Percentiles rank a stretch among this genome's conserved stretches.
Conservation (phyloP, 2,888 invertebrate species). For the Agrotis puta region DNA sequence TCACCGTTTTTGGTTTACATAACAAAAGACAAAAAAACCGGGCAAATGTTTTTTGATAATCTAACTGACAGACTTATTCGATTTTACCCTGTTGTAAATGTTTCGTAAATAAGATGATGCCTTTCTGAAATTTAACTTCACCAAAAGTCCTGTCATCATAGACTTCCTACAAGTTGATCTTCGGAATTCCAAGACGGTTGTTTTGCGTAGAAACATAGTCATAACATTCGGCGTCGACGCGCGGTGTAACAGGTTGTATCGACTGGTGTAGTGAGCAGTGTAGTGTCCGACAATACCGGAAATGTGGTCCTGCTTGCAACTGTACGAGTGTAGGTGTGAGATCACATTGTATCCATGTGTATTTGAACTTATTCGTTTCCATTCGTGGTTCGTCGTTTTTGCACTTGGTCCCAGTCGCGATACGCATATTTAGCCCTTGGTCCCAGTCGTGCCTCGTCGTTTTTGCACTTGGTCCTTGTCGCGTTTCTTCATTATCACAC, state of each 20-base stretch:
- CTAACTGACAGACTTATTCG: no score
- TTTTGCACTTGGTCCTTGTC: no score
- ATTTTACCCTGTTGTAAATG: background rate
- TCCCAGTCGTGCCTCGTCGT: no score
- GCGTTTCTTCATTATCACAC: no score
- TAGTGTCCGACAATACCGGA: conserved; percentile 4
- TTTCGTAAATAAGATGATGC: background rate
- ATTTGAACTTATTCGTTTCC: no score
- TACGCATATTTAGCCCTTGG: no score
- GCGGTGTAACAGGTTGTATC: conserved; percentile 4
- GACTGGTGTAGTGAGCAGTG: background rate
- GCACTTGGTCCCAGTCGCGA: no score
- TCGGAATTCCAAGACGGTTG: background rate
- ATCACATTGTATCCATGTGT: background rate
- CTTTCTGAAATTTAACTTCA: background rate
- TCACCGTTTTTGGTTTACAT: no score
- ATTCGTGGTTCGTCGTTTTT: no score
- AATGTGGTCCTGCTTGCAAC: background rate
- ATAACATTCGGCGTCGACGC: background rate
- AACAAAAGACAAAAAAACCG: no score
- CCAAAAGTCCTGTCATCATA: background rate
- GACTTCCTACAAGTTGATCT: background rate
- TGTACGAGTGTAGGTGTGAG: background rate
- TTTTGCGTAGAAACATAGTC: background rate
- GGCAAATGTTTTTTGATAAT: no score